Evolutionary conservation across 2,888 invertebrate genomes (phyloP), one percentile per base, ranked within the genome.

Genomic region (Coenonympha glycerion): DNA sequence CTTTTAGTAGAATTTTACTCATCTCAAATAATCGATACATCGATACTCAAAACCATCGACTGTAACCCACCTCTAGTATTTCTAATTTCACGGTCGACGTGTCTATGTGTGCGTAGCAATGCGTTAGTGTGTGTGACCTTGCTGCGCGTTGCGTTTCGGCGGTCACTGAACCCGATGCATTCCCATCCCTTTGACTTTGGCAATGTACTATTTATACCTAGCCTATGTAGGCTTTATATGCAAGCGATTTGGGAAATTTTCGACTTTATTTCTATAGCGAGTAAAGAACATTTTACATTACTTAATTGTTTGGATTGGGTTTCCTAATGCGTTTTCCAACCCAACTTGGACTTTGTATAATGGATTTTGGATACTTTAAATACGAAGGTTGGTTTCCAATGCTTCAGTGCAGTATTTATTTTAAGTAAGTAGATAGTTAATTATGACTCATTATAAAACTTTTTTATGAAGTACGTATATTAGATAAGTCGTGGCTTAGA

Each of bases 41-140:
- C 31, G 48, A 49, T 40, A 50, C 56, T 49, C 41, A 52, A n/a
- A 18, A 8, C 31, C 34, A 52, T 55, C 49, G 55, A 55, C 22
- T 34, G 21, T 15, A 13, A 6, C 11, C 3, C 81, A 66, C 62
- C 82, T 70, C 84, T 83, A 80, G 58, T 76, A 78, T 81, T 81
- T 86, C 86, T 85, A 85, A 86, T 80, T 83, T 83, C 82, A 83
- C 76, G 81, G 82, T 68, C 84, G 75, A 50, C 71, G 69, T 72
- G 71, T 78, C 73, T 77, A 77, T 73, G 70, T 45, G 45, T 45
- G 57, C 53, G 39, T 60, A 58, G 60, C 57, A 68, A 63, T 62
- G 60, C 57, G 68, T 63, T 62, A 66, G 84, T 84, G 84, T 82
- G 85, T 64, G 86, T 86, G 86, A 86, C 86, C 86, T 86, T 86